phyloP scores from a whole-genome alignment of 2,113 vertebrate species.

The Amphilophus citrinellus region DNA sequence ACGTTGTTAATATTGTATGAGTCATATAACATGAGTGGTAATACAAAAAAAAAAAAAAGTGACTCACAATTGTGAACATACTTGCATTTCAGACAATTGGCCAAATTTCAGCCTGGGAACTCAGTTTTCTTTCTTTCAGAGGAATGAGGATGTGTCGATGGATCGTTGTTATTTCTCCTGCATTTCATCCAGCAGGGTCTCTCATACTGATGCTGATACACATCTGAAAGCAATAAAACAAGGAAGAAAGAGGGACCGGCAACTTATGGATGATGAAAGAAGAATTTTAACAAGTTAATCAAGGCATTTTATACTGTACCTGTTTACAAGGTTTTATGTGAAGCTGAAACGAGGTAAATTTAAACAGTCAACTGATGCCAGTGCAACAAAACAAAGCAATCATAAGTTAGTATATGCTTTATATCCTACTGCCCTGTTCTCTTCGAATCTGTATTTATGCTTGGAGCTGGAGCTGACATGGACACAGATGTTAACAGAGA shows the following conservation, averaged over 20 bases:
- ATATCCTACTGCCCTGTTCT: neutral
- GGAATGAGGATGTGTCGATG: conserved; percentile 44
- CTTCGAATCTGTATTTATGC: conserved; percentile 25
- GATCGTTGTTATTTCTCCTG: conserved; percentile 44
- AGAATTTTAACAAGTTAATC: conserved; percentile 60
- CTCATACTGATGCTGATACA: conserved; percentile 17
- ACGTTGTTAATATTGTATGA: conserved; percentile 35
- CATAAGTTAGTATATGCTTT: neutral
- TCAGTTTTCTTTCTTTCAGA: conserved; percentile 18
- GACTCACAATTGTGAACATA: conserved; percentile 27
- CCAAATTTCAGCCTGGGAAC: conserved; percentile 17
- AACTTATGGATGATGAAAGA: conserved; percentile 39
- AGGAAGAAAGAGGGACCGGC: conserved; percentile 25
- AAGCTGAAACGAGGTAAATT: conserved; percentile 9
- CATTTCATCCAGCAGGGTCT: conserved; percentile 27
- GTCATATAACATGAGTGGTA: conserved; percentile 19
- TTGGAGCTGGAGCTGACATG: neutral
- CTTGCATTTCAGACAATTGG: conserved; percentile 15
- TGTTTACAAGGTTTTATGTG: conserved; percentile 49
- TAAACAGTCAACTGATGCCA: conserved; percentile 2
- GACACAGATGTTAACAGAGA: conserved; percentile 20
- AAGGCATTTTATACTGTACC: conserved; percentile 36
- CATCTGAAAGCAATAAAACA: conserved; percentile 66
- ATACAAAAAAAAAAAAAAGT: conserved; percentile 1
- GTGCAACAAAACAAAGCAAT: neutral